Evolutionary conservation across 2,888 invertebrate species (phyloP).

Genomic region (Bugula neritina): DNA sequence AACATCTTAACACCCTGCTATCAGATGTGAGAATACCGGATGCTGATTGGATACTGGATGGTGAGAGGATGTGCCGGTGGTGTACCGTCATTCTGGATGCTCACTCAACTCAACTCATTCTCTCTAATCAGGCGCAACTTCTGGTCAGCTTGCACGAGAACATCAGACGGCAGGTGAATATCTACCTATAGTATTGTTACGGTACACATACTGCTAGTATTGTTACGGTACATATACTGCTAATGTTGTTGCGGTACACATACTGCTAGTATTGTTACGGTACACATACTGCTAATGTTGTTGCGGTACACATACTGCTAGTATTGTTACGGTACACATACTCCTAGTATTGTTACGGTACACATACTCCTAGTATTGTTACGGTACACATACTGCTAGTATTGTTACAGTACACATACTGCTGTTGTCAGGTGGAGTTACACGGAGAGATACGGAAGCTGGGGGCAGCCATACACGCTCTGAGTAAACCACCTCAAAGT

Average conservation of each 20-base stretch:
- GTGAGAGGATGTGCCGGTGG: neutral
- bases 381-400: too few relatives aligned
- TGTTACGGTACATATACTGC: too few relatives aligned
- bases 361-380: too few relatives aligned
- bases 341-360: too few relatives aligned
- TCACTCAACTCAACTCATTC: neutral
- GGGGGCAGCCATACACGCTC: neutral
- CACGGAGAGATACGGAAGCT: neutral
- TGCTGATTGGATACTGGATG: neutral
- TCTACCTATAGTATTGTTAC: neutral
- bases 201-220: neutral
- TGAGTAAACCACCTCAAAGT: neutral
- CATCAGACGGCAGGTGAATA: neutral
- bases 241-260: too few relatives aligned
- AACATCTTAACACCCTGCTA: neutral
- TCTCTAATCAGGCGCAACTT: conserved; percentile 10
- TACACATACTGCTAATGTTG: too few relatives aligned
- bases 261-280: too few relatives aligned
- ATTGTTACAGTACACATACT: too few relatives aligned
- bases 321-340: too few relatives aligned
- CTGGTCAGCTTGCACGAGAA: conserved; percentile 11
- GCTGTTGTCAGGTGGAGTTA: conserved; percentile 10
- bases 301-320: too few relatives aligned
- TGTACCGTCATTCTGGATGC: conserved; percentile 19
- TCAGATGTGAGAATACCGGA: too few relatives aligned